Evolutionary conservation across 2,888 invertebrate species (phyloP).

Genomic region (Tipula unca): DNA sequence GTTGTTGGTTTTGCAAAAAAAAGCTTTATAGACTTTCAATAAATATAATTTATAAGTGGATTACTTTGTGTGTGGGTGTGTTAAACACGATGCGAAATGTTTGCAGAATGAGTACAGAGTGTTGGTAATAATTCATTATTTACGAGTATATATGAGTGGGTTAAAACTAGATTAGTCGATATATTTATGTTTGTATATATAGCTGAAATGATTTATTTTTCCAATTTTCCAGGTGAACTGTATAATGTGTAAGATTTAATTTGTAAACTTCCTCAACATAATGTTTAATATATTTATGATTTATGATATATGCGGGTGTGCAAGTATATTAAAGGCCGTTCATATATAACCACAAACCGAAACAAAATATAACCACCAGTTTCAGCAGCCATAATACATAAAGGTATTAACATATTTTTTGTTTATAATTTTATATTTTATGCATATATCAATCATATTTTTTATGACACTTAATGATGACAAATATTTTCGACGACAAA

Average conservation of each 20-base stretch:
- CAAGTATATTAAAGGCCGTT: too few relatives aligned
- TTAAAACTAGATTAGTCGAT: background rate
- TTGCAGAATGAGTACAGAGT: background rate
- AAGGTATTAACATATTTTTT: background rate
- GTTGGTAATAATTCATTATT: background rate
- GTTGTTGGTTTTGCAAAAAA: background rate
- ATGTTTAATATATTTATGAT: too few relatives aligned
- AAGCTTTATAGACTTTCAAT: background rate
- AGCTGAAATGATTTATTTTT: too few relatives aligned
- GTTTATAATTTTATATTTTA: background rate
- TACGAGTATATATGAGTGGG: background rate
- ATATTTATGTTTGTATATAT: too few relatives aligned
- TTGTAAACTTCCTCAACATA: too few relatives aligned
- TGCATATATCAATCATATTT: background rate
- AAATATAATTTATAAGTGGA: background rate
- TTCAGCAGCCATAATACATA: too few relatives aligned
- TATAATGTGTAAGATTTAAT: background rate
- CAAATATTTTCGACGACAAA: background rate
- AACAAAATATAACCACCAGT: too few relatives aligned
- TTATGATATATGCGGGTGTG: too few relatives aligned
- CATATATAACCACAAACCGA: too few relatives aligned
- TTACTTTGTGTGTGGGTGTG: background rate
- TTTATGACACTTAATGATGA: background rate
- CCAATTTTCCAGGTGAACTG: background rate
- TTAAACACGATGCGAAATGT: background rate